Percentiles rank a stretch among this genome's conserved stretches.
Conservation (phyloP, 2,113 vertebrate species). For the Cygnus atratus region DNA sequence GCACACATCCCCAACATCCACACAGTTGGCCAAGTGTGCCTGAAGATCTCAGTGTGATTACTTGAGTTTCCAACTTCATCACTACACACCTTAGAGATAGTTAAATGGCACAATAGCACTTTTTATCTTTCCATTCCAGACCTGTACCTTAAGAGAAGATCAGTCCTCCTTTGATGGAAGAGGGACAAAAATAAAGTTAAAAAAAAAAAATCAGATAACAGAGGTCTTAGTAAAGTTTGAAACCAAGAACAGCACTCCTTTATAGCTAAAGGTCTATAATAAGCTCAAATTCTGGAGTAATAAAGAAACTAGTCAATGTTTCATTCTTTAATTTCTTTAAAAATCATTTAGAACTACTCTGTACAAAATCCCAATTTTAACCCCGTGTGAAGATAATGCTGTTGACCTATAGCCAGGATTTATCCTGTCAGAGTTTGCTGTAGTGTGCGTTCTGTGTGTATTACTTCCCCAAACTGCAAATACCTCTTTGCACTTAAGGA, state of each 20-base stretch:
- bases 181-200: neutral
- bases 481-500: conserved; percentile 27
- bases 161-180: neutral
- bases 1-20: too few relatives aligned
- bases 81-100: neutral
- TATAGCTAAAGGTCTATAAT: neutral
- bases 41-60: neutral
- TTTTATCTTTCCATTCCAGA: neutral
- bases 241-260: neutral
- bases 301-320: neutral
- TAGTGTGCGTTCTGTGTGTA: neutral
- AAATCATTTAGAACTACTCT: neutral
- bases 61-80: neutral
- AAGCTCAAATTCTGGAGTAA: neutral
- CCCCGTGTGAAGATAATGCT: neutral
- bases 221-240: neutral
- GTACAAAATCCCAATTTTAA: neutral
- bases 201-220: neutral
- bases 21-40: fast-evolving
- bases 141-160: neutral
- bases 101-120: neutral
- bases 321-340: conserved; percentile 15
- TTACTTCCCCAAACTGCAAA: conserved; percentile 17
- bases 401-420: neutral
- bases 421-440: neutral